Base-by-base conservation (phyloP, 92 coral and sea anemone genomes). In the Epizoanthus fatuus region DNA sequence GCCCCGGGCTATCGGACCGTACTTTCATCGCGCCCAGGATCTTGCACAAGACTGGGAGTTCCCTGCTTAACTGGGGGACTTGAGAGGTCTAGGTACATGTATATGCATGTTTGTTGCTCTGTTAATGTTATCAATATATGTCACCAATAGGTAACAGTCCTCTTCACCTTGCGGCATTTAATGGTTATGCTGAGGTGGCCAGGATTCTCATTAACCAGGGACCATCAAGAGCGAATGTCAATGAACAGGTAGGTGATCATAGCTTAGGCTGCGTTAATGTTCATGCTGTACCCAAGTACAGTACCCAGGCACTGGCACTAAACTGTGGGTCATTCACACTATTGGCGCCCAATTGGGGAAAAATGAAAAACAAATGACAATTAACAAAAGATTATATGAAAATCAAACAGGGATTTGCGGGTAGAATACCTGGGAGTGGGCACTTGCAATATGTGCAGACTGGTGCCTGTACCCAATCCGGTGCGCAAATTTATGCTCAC, bases 211-310 rank as follows among this genome's bases (percentile, higher is more conserved):
- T 96, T 78, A 96, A 96, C 86, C 84, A 95, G 42, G 99, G 99
- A 2, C 99, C 99, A 25, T 96, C 99, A 39, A 82, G 94, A 84
- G 99, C 99, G 54, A 92, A 96, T 88, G 99, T 96, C 80, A 94
- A 92, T 79, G 99, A 96, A 58, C 99, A 96, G 98, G 99, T 91
- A 81, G 5, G 49, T 55, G 22, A 76, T 69, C 44, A 69, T 25
- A 38, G 17, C 45, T 37, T 6, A 8, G 1, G 35, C 35, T 29
- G 2, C 35, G 2, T 29, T 29, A 29, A 29, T 22, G 25, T 22
- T 22, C 12, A 29, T n/a, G 35, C 20, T n/a, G 45, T 69, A 4
- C 4, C 10, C 8, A 37, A 5, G 12, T n/a, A 16, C 4, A 6
- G 32, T 29, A 68, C 74, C 38, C 4, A 3, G n/a, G 16, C 45